These are phyloP conservation scores for Propithecus perrieri DNA, from an alignment of 2,797 vertebrate species.

Conservation along the genomic window DNA sequence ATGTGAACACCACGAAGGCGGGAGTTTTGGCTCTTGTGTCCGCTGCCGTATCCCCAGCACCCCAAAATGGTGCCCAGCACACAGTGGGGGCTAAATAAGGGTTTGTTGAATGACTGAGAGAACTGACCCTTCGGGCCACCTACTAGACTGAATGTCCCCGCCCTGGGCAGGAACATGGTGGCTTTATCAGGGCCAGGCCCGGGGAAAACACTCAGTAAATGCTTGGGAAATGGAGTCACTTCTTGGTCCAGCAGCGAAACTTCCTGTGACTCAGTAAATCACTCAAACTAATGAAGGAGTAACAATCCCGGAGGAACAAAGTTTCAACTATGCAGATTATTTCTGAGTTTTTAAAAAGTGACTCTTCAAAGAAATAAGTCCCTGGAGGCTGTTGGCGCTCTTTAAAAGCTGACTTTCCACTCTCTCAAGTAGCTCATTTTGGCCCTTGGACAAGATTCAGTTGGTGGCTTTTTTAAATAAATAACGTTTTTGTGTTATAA, in stretches of 20 bases:
- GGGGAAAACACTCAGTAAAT: neutral
- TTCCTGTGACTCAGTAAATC: constrained; percentile 74
- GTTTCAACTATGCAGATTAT: constrained; percentile 48
- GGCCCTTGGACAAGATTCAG: constrained; percentile 38
- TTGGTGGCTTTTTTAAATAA: constrained; percentile 54
- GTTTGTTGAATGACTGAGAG: neutral
- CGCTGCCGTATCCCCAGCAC: rapidly evolving
- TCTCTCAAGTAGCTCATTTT: constrained; percentile 24
- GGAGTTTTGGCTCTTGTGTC: no score
- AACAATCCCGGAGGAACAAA: constrained; percentile 52
- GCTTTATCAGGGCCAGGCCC: neutral
- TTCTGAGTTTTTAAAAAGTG: constrained; percentile 68
- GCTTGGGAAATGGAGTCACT: constrained; percentile 63
- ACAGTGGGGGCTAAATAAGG: neutral
- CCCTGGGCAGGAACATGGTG: neutral
- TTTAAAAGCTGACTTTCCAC: neutral
- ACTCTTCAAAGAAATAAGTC: constrained; percentile 69
- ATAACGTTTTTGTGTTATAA: constrained; percentile 49
- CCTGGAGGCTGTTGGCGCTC: neutral
- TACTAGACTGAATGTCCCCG: neutral
- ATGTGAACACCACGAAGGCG: neutral
- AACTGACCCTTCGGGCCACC: rapidly evolving
- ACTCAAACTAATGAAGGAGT: constrained; percentile 55
- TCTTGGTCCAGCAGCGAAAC: neutral
- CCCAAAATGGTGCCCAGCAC: neutral